Percentiles rank a stretch among this genome's conserved stretches.
phyloP scores from a whole-genome alignment of 2,113 vertebrate genomes.

The Corynorhinus townsendii region DNA sequence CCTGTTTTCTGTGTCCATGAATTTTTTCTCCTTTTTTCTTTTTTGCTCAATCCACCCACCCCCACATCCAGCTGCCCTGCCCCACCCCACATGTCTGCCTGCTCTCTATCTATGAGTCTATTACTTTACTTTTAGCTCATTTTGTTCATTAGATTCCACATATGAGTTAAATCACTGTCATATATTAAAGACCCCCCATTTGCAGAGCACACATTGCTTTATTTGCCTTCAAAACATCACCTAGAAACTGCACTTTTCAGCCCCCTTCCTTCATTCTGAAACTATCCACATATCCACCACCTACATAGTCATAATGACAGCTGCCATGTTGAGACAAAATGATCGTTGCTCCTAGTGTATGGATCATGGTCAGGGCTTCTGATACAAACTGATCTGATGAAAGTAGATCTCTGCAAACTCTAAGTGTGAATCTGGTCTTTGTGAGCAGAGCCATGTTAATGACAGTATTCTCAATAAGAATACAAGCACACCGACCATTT shows the following conservation, averaged over 20 bases:
- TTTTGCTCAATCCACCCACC: neutral
- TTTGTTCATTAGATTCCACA: neutral
- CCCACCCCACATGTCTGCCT: no score
- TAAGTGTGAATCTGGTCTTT: neutral
- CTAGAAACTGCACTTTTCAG: neutral
- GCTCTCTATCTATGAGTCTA: neutral
- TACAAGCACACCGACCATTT: neutral
- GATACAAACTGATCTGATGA: neutral
- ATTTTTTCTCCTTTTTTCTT: neutral
- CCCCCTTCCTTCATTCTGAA: neutral
- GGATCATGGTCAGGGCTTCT: neutral
- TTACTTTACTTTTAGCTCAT: neutral
- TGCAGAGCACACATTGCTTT: neutral
- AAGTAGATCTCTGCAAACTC: neutral
- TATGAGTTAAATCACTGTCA: neutral
- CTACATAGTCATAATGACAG: neutral
- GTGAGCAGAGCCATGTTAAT: neutral
- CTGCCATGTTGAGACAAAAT: neutral
- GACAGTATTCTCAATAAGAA: neutral
- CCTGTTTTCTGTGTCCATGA: neutral
- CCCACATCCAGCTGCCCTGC: neutral
- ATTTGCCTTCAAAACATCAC: neutral
- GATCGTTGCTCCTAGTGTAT: neutral
- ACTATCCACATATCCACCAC: neutral
- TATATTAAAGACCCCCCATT: neutral